phyloP scores from a whole-genome alignment of 2,888 invertebrate species.

The Ischnus inquisitorius region DNA sequence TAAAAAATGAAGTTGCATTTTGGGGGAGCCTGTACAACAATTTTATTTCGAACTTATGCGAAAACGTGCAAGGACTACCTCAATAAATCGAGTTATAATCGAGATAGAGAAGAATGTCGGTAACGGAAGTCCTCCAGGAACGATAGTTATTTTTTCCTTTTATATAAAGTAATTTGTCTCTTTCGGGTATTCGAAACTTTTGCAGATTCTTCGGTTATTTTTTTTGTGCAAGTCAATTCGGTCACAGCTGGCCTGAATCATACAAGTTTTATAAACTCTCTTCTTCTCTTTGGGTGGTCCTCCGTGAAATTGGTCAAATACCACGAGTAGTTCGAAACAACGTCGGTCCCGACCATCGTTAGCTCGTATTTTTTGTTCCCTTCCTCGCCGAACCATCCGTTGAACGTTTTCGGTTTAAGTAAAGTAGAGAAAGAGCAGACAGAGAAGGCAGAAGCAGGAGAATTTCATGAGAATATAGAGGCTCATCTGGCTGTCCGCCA shows the following conservation, averaged over 20 bases:
- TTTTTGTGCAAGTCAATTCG: constrained; percentile 4
- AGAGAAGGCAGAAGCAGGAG: constrained; percentile 33
- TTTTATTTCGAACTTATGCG: no score
- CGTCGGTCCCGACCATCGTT: constrained; percentile 41
- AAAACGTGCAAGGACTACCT: no score
- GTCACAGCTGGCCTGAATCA: constrained; percentile 46
- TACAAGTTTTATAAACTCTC: constrained; percentile 54
- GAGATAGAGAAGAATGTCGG: not conserved
- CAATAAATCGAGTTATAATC: not conserved
- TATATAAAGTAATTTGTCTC: not conserved
- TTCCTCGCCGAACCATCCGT: constrained; percentile 35
- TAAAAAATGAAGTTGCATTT: no score
- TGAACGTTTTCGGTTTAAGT: constrained; percentile 53
- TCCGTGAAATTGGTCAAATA: constrained; percentile 56
- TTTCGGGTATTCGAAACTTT: not conserved
- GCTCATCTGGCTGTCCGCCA: constrained; percentile 57
- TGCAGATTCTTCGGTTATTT: not conserved
- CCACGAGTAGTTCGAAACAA: constrained; percentile 38
- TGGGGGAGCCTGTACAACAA: no score
- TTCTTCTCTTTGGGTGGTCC: not conserved
- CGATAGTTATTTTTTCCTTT: not conserved
- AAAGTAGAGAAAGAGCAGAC: constrained; percentile 28
- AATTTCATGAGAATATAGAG: constrained; percentile 35
- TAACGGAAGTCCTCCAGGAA: not conserved
- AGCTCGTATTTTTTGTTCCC: constrained; percentile 37